Evolutionary conservation across 2,113 vertebrate species (phyloP).

Genomic region (Nesogale talazaci): DNA sequence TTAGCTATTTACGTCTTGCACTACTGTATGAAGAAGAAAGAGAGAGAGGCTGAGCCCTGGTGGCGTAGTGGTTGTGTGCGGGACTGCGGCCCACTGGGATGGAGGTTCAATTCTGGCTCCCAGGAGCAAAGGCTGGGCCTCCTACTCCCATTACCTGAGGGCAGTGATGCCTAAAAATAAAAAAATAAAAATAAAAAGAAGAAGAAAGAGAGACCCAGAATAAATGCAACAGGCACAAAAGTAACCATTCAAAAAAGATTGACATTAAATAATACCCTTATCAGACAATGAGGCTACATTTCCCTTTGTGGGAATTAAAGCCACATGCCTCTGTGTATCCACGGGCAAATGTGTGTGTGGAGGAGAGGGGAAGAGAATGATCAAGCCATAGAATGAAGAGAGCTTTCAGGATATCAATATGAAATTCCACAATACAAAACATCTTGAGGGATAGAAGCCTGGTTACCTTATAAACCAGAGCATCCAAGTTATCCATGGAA

Average conservation of each 20-base stretch:
- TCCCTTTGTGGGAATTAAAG: constrained; percentile 42
- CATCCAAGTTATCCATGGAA: background rate
- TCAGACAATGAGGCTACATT: constrained; percentile 11
- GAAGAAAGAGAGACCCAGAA: background rate
- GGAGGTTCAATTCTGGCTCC: too few species aligned
- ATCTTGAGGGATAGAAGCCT: background rate
- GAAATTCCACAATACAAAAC: background rate
- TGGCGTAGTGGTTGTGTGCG: too few species aligned
- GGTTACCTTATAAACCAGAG: background rate
- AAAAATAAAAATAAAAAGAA: too few species aligned
- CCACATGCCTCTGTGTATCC: background rate
- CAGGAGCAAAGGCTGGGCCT: too few species aligned
- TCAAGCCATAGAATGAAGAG: constrained; percentile 1
- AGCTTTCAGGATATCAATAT: background rate
- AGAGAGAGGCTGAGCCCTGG: too few species aligned
- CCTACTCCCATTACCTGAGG: too few species aligned
- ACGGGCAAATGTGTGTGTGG: background rate
- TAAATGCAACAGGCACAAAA: background rate
- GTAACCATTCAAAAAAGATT: constrained; percentile 15
- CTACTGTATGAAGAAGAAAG: constrained; percentile 33
- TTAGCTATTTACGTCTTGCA: background rate
- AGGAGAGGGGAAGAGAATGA: background rate
- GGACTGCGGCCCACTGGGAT: too few species aligned
- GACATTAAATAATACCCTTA: constrained; percentile 30
- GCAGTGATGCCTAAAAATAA: too few species aligned